Percentiles rank a stretch among this genome's conserved stretches.
Evolutionary conservation across 2,797 vertebrate species (phyloP).

Genomic region (Cyprinodon diabolis): DNA sequence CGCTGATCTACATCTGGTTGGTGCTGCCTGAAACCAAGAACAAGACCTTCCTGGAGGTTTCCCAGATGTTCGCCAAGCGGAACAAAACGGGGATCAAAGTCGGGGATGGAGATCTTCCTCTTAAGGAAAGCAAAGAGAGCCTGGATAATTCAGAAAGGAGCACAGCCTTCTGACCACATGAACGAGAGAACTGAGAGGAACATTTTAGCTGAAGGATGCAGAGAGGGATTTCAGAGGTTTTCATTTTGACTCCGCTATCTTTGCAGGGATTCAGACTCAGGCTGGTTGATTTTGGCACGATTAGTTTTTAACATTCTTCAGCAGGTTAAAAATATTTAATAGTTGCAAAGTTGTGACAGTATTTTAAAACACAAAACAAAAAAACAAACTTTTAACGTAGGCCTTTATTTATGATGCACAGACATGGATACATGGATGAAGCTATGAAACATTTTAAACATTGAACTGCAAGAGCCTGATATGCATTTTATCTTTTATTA

Average conservation of each 20-base stretch:
- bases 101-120: slow-evolving; percentile 60
- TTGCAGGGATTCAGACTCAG: neutral
- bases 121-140: slow-evolving; percentile 49
- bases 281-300: slow-evolving; percentile 15
- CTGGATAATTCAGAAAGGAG: slow-evolving; percentile 47
- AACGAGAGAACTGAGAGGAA: slow-evolving; percentile 45
- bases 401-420: slow-evolving; percentile 63
- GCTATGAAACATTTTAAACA: slow-evolving; percentile 22
- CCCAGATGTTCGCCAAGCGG: slow-evolving; percentile 87
- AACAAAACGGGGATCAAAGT: slow-evolving; percentile 84
- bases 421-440: slow-evolving; percentile 46
- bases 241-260: slow-evolving; percentile 15
- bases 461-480: slow-evolving; percentile 17
- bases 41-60: slow-evolving; percentile 92
- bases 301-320: slow-evolving; percentile 7
- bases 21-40: slow-evolving; percentile 92
- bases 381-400: slow-evolving; percentile 26
- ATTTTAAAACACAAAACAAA: slow-evolving; percentile 26
- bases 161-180: slow-evolving; percentile 67
- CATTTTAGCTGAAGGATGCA: slow-evolving; percentile 12
- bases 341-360: neutral
- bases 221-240: slow-evolving; percentile 27
- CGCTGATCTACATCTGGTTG: slow-evolving; percentile 86
- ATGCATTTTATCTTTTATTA: slow-evolving; percentile 22
- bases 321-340: slow-evolving; percentile 3